Conservation (phyloP, 2,113 vertebrate genomes). For the Ceyx melanurus region DNA sequence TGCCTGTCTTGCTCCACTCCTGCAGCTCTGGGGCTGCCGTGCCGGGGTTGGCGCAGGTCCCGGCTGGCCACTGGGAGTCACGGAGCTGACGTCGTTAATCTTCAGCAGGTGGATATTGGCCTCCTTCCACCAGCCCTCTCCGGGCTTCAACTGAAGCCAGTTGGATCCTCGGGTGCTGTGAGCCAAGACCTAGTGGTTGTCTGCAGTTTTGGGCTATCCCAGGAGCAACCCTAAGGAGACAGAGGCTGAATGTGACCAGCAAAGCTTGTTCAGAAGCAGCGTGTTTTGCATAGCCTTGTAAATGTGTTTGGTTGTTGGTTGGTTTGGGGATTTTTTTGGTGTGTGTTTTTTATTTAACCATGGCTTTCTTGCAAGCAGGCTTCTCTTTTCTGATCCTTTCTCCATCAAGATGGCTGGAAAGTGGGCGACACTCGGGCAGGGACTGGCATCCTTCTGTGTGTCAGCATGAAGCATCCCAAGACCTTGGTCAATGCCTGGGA, state of each 20-base stretch:
- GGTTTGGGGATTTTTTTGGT: no score
- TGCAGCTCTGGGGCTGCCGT: neutral
- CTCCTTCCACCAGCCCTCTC: neutral
- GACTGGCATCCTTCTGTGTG: neutral
- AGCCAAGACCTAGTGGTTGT: neutral
- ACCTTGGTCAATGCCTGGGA: fast-evolving
- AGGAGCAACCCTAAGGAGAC: fast-evolving
- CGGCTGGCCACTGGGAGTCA: fast-evolving
- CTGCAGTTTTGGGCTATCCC: neutral
- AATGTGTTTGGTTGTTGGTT: neutral
- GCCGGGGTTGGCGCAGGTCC: fast-evolving
- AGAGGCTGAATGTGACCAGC: neutral
- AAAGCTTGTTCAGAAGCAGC: neutral
- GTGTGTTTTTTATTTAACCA: neutral
- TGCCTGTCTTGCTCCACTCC: neutral
- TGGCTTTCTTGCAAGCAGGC: neutral
- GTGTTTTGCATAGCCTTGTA: neutral
- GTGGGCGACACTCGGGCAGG: neutral
- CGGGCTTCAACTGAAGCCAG: neutral
- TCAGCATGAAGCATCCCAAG: neutral
- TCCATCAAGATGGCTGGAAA: neutral
- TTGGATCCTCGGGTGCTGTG: neutral
- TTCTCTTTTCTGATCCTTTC: neutral
- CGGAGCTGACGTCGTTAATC: fast-evolving
- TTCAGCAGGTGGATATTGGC: neutral